Evolutionary conservation across 2,888 invertebrate species (phyloP).

Genomic region (Acanthosepion esculentum): DNA sequence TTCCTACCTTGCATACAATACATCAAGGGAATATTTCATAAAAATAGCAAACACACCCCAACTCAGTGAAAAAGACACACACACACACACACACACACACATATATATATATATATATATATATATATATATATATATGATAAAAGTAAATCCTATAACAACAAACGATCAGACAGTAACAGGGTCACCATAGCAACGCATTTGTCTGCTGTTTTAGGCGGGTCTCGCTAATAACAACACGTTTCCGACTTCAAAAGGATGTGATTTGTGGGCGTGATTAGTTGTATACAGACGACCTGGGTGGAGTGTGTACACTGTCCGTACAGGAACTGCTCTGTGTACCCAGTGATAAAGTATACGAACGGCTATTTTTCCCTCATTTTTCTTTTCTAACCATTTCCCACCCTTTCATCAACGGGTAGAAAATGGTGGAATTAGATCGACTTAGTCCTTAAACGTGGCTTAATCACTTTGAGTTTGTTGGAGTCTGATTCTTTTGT

Average conservation of each 20-base stretch:
- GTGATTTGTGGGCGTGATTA: neutral
- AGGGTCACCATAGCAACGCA: neutral
- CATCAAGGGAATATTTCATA: too few species aligned
- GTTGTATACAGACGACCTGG: neutral
- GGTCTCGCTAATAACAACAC: conserved; percentile 6
- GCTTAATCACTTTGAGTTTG: conserved; percentile 6
- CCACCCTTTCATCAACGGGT: neutral
- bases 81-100: too few species aligned
- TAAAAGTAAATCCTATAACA: too few species aligned
- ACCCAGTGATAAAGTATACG: neutral
- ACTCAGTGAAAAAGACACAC: too few species aligned
- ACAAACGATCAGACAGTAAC: neutral
- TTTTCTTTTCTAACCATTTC: neutral
- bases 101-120: too few species aligned
- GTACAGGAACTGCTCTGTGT: neutral
- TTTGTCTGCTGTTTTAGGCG: conserved; percentile 33
- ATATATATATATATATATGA: too few species aligned
- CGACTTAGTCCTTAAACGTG: too few species aligned
- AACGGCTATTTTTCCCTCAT: neutral
- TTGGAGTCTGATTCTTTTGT: neutral
- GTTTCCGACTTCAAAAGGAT: neutral
- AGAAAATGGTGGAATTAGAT: neutral
- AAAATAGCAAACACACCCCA: too few species aligned
- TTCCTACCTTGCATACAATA: too few species aligned
- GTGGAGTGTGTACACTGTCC: conserved; percentile 33